A percentile compares a stretch with the other conserved stretches of the same genome.
These are phyloP conservation scores for Xenopus petersii DNA, from an alignment of 2,797 vertebrate species.

Conservation along the genomic window DNA sequence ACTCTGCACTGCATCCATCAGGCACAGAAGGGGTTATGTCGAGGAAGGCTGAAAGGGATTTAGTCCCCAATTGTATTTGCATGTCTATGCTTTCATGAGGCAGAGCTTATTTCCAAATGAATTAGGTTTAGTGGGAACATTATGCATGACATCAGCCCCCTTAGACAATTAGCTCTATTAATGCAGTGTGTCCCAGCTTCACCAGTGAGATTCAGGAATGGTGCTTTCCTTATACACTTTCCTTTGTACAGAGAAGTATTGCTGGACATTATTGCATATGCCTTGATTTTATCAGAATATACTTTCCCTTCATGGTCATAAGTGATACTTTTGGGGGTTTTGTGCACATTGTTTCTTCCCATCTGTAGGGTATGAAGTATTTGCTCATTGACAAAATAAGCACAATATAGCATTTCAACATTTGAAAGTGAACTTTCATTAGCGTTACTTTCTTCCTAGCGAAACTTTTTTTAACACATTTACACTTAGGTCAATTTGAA, in stretches of 20 bases:
- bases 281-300: no score
- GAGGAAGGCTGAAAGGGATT: conserved; percentile 17
- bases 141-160: conserved; percentile 38
- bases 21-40: neutral
- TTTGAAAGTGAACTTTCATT: no score
- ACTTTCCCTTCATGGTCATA: no score
- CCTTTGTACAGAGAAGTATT: conserved; percentile 7
- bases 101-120: conserved; percentile 47
- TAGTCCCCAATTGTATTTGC: conserved; percentile 35
- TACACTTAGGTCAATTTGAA: no score
- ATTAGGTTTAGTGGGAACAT: conserved; percentile 33
- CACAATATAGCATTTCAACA: no score
- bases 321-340: no score
- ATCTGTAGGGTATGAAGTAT: no score
- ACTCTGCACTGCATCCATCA: neutral
- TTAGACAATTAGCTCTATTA: conserved; percentile 32
- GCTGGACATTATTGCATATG: no score
- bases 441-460: no score
- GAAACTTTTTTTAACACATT: no score
- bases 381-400: no score
- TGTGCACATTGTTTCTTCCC: no score
- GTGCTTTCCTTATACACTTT: conserved; percentile 1
- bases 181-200: conserved; percentile 9
- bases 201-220: neutral
- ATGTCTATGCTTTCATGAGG: conserved; percentile 39